Percentiles rank a stretch among this genome's conserved stretches.
These are phyloP conservation scores for Prionace glauca DNA, from an alignment of 2,797 vertebrate genomes.

Conservation along the genomic window DNA sequence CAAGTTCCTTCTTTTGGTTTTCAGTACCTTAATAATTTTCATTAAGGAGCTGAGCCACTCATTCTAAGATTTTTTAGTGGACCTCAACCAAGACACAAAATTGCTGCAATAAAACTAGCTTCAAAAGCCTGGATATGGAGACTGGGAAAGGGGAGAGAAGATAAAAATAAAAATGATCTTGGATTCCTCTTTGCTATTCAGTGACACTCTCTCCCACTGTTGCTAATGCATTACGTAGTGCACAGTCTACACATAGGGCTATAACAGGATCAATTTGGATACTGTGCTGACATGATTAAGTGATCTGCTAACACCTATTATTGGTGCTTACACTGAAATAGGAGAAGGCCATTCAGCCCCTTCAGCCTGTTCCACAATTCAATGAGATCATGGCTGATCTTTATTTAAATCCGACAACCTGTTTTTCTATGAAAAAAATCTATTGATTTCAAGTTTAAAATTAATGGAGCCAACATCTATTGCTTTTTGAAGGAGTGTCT, in stretches of 20 bases:
- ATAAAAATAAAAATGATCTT: background rate
- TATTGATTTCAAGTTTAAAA: background rate
- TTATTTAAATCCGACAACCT: background rate
- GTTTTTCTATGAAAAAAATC: background rate
- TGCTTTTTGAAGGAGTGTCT: background rate
- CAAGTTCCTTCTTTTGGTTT: background rate
- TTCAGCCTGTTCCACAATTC: background rate
- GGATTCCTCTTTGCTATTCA: background rate
- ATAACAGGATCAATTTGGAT: background rate
- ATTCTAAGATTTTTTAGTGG: background rate
- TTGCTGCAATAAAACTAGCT: background rate
- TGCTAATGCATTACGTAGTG: background rate
- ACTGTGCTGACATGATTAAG: background rate
- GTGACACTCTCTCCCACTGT: background rate
- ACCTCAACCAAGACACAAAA: background rate
- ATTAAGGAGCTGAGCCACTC: background rate
- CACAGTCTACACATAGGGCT: background rate
- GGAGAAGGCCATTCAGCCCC: background rate
- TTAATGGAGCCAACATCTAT: background rate
- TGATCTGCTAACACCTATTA: background rate
- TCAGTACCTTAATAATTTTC: background rate
- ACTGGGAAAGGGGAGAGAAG: no score
- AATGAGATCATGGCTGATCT: background rate
- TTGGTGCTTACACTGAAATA: background rate
- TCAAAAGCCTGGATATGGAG: background rate